Conservation (phyloP, 2,113 vertebrate genomes). For the Dasyprocta punctata region DNA sequence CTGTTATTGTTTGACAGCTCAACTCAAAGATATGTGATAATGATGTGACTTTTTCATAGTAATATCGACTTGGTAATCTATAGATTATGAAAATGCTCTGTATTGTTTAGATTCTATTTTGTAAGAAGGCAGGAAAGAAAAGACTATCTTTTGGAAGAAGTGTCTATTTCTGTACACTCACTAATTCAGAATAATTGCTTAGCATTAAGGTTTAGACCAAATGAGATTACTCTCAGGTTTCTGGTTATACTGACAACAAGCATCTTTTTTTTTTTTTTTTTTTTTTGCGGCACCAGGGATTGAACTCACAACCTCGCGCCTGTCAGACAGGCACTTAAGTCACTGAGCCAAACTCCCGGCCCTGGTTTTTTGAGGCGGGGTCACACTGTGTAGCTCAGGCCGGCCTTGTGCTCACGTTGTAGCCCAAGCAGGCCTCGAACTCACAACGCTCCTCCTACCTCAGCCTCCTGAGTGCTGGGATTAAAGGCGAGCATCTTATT, state of each 20-base stretch:
- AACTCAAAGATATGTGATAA: neutral
- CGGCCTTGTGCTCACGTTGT: too few species aligned
- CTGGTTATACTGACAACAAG: constrained; percentile 16
- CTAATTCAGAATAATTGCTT: constrained; percentile 10
- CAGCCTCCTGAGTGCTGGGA: too few species aligned
- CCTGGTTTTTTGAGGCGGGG: too few species aligned
- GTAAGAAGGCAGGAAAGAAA: neutral
- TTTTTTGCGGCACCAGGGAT: too few species aligned
- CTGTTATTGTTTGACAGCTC: constrained; percentile 4
- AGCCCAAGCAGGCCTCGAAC: too few species aligned
- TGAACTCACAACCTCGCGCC: too few species aligned
- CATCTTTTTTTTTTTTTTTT: too few species aligned
- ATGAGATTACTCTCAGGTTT: neutral
- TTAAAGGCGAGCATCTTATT: neutral
- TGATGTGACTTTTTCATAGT: neutral
- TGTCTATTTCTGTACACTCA: neutral
- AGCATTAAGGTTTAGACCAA: neutral
- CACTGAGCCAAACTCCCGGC: too few species aligned
- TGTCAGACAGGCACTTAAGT: too few species aligned
- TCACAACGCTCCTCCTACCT: too few species aligned
- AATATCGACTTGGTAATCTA: constrained; percentile 10
- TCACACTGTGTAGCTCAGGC: too few species aligned
- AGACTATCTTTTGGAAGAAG: neutral
- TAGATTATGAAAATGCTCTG: neutral
- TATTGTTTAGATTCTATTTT: neutral